Evolutionary conservation across 1,140 invertebrate genomes (phyloP), one percentile per base, ranked within the genome.

Genomic region (Microplitis demolitor): DNA sequence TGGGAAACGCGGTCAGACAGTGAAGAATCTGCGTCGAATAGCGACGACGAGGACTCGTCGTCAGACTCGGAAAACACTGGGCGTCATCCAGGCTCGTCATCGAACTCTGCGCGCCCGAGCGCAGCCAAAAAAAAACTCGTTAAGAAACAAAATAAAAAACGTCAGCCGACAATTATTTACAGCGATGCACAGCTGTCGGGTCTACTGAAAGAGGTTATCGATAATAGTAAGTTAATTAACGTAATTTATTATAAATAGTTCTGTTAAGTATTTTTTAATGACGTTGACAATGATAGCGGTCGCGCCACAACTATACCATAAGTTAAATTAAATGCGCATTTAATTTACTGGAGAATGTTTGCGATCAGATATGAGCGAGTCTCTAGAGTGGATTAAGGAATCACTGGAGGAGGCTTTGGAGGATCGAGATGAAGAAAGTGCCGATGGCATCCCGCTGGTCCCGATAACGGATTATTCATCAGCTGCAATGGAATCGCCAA

Each of bases 361-460:
- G n/a, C 67, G 11, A 58, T 66, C 77, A 79, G 86, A 84, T 72
- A 88, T 90, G 84, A 84, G 82, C 58, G 82, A 87, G 31, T 85
- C 89, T 37, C 70, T 92, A 58, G 87, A 89, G 74, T 92, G 91
- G 91, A 76, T 91, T 33, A 88, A 87, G 77, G 90, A 92, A 79
- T 89, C 88, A 72, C 80, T 92, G 45, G 84, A 88, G 66, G 91
- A 92, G 72, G 88, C 87, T 68, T 82, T 90, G 72, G 90, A 91
- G 73, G 90, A 92, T 77, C 80, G 83, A 13, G 90, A 91, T 56
- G 88, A 89, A 61, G 88, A 89, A 74, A 88, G 83, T 61, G 80
- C 82, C 9, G 89, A 90, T 71, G 89, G 88, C n/a, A 87, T 89
- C 31, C 91, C 92, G 3, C 81, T 93, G n/a, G 90, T 92, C n/a